A percentile compares a stretch with the other conserved stretches of the same genome.
Evolutionary conservation across 2,888 invertebrate genomes (phyloP).

Genomic region (Drosophila leonis): DNA sequence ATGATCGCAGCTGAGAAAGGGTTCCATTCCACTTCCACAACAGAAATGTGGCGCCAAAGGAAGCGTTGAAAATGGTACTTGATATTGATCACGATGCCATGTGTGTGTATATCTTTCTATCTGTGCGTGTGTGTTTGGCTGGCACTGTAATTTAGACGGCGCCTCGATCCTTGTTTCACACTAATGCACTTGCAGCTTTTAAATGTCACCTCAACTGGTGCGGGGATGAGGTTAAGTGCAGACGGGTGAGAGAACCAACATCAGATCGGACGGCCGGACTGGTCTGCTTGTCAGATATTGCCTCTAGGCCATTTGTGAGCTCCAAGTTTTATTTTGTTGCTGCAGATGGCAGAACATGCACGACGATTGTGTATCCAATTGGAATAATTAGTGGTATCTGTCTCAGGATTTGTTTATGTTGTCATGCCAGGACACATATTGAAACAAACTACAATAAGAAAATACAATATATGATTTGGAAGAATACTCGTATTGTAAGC

Average conservation of each 20-base stretch:
- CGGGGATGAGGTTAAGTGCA: slow-evolving; percentile 46
- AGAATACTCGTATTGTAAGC: background rate
- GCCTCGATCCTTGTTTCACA: slow-evolving; percentile 83
- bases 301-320: slow-evolving; percentile 45
- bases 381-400: slow-evolving; percentile 65
- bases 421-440: slow-evolving; percentile 8
- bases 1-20: slow-evolving; percentile 54
- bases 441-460: slow-evolving; percentile 6
- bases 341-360: slow-evolving; percentile 38
- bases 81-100: slow-evolving; percentile 68
- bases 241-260: slow-evolving; percentile 17
- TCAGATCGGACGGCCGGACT: slow-evolving; percentile 13
- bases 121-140: slow-evolving; percentile 40
- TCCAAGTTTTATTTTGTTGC: slow-evolving; percentile 44
- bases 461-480: background rate
- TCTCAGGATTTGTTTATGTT: slow-evolving; percentile 37
- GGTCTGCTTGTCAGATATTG: slow-evolving; percentile 35
- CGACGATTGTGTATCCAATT: slow-evolving; percentile 66
- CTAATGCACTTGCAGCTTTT: slow-evolving; percentile 82
- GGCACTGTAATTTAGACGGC: slow-evolving; percentile 83
- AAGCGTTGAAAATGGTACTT: slow-evolving; percentile 76
- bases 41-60: slow-evolving; percentile 80
- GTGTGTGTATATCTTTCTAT: slow-evolving; percentile 19
- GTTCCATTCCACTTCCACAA: slow-evolving; percentile 48
- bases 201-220: slow-evolving; percentile 67